Evolutionary conservation across 2,888 invertebrate genomes (phyloP).

Genomic region (Eupithecia inturbata): DNA sequence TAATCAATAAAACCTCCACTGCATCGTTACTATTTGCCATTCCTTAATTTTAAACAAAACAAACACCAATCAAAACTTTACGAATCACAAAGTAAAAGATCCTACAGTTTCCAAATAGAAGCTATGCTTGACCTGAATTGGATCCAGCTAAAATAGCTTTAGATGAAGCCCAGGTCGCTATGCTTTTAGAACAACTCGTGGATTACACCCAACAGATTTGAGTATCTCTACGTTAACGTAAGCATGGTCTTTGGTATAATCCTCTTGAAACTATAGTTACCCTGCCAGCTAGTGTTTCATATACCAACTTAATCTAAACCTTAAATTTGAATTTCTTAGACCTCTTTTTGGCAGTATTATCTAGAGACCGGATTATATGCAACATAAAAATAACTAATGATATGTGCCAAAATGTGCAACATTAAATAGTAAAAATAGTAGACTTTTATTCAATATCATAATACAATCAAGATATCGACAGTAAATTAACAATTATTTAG

Average conservation of each 20-base stretch:
- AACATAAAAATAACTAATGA: too few relatives aligned
- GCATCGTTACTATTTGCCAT: too few relatives aligned
- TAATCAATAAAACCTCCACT: too few relatives aligned
- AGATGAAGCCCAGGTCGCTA: slow-evolving; percentile 18
- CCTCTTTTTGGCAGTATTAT: background rate
- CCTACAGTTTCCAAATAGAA: slow-evolving; percentile 13
- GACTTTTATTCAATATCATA: too few relatives aligned
- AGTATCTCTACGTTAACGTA: background rate
- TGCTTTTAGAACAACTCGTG: slow-evolving; percentile 17
- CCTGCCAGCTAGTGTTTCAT: background rate
- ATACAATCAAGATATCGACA: too few relatives aligned
- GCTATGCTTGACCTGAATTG: slow-evolving; percentile 29
- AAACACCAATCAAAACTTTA: background rate
- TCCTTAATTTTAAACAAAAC: background rate
- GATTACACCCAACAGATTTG: background rate
- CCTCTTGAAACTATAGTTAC: background rate
- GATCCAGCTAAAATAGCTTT: slow-evolving; percentile 30
- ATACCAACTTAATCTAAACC: background rate
- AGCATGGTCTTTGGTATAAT: background rate
- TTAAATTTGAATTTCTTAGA: background rate
- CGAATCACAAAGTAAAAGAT: background rate
- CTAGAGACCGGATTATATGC: too few relatives aligned
- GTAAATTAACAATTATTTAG: too few relatives aligned
- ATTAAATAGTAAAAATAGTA: too few relatives aligned
- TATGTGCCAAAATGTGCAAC: too few relatives aligned